Percentiles rank a stretch among this genome's conserved stretches.
These are phyloP conservation scores for Platycnemis pennipes DNA, from an alignment of 2,888 invertebrate species.

Conservation along the genomic window DNA sequence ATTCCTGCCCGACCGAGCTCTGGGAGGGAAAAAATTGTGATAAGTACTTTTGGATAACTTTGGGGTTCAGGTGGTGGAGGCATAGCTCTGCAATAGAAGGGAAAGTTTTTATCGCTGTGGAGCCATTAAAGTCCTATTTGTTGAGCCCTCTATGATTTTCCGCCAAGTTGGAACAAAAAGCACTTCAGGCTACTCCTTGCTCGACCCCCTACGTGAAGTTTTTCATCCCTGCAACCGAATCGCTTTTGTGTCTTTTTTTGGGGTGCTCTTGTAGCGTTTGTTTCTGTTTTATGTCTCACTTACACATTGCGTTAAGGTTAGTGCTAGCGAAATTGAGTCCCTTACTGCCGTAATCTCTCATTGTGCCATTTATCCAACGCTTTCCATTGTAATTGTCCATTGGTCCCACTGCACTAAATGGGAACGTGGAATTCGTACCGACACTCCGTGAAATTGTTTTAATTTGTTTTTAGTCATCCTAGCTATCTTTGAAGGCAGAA, in stretches of 20 bases:
- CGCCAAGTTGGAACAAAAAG: background rate
- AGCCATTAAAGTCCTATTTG: conserved; percentile 23
- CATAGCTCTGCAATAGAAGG: background rate
- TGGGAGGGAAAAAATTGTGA: background rate
- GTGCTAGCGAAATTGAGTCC: background rate
- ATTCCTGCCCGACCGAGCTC: background rate
- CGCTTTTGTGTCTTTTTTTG: background rate
- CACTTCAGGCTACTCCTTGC: background rate
- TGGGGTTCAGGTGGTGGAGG: conserved; percentile 5
- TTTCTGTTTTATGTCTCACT: background rate
- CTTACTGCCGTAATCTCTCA: background rate
- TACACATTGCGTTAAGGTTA: background rate
- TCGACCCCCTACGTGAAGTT: background rate
- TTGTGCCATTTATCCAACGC: no score
- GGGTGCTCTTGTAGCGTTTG: background rate
- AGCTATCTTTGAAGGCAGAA: no score
- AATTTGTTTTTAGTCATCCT: no score
- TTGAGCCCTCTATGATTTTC: background rate
- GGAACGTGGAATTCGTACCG: no score
- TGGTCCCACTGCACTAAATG: no score
- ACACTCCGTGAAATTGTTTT: no score
- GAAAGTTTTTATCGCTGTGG: conserved; percentile 1
- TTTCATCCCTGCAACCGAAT: background rate
- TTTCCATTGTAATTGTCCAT: no score
- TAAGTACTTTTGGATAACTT: conserved; percentile 8